Conservation (phyloP, 2,888 invertebrate species). For the Phortica magna region DNA sequence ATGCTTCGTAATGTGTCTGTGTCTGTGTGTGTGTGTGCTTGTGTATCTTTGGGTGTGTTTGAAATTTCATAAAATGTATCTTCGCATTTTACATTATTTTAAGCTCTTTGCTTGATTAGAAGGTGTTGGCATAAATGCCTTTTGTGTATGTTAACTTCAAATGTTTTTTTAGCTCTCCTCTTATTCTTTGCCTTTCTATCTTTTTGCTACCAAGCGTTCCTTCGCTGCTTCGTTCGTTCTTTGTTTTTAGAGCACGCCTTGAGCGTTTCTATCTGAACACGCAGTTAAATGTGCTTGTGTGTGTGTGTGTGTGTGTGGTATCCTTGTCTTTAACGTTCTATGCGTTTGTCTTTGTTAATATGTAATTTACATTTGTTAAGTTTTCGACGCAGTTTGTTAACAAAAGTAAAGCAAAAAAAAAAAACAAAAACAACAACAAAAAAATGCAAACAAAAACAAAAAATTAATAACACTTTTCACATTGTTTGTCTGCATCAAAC, state of each 20-base stretch:
- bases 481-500: neutral
- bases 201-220: neutral
- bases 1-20: slow-evolving; percentile 32
- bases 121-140: slow-evolving; percentile 70
- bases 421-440: neutral
- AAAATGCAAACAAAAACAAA: neutral
- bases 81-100: slow-evolving; percentile 70
- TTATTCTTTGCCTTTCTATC: neutral
- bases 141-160: slow-evolving; percentile 48
- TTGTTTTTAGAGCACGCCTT: neutral
- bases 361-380: slow-evolving; percentile 67
- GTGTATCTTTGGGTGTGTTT: slow-evolving; percentile 39
- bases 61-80: slow-evolving; percentile 66
- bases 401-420: neutral
- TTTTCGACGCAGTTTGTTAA: slow-evolving; percentile 13
- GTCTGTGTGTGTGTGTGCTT: slow-evolving; percentile 61
- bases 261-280: neutral
- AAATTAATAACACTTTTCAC: neutral
- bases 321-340: neutral
- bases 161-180: slow-evolving; percentile 57
- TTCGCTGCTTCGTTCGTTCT: neutral
- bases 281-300: neutral
- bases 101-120: slow-evolving; percentile 72
- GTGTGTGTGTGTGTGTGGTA: slow-evolving; percentile 33
- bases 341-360: slow-evolving; percentile 51